Conservation (phyloP, 1,140 invertebrate genomes). For the Thaumatotibia leucotreta region DNA sequence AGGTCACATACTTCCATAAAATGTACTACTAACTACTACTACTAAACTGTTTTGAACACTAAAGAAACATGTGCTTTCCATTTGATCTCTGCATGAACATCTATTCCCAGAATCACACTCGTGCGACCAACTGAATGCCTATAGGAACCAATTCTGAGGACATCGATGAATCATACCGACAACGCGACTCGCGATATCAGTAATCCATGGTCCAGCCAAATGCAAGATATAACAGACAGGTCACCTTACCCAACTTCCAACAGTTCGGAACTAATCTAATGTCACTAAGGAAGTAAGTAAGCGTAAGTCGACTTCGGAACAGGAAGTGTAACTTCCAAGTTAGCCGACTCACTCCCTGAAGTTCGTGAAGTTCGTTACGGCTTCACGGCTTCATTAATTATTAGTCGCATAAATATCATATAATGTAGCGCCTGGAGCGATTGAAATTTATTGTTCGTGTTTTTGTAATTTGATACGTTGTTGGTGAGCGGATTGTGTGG, state of each 20-base stretch:
- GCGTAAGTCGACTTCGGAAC: conserved; percentile 52
- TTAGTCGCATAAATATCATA: conserved; percentile 17
- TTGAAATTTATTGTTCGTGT: conserved; percentile 15
- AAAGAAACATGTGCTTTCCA: too few relatives aligned
- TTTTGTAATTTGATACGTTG: conserved; percentile 13
- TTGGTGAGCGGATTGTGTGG: not conserved
- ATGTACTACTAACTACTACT: too few relatives aligned
- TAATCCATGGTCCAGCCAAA: not conserved
- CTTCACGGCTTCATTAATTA: conserved; percentile 15
- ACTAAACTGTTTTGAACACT: too few relatives aligned
- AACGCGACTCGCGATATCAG: too few relatives aligned
- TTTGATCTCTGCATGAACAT: too few relatives aligned
- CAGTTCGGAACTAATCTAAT: conserved; percentile 53
- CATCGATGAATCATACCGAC: too few relatives aligned
- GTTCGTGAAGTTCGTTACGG: conserved; percentile 18
- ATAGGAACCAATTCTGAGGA: too few relatives aligned
- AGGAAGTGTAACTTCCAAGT: conserved; percentile 39
- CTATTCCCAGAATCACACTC: too few relatives aligned
- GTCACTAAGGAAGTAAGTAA: conserved; percentile 59
- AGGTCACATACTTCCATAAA: too few relatives aligned
- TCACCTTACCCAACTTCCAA: conserved; percentile 37
- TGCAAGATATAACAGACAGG: conserved; percentile 1
- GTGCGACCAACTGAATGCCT: too few relatives aligned
- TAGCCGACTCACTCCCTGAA: conserved; percentile 31
- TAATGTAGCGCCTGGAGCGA: conserved; percentile 12